phyloP scores from a whole-genome alignment of 2,113 vertebrate species.

The Phyllostomus discolor region DNA sequence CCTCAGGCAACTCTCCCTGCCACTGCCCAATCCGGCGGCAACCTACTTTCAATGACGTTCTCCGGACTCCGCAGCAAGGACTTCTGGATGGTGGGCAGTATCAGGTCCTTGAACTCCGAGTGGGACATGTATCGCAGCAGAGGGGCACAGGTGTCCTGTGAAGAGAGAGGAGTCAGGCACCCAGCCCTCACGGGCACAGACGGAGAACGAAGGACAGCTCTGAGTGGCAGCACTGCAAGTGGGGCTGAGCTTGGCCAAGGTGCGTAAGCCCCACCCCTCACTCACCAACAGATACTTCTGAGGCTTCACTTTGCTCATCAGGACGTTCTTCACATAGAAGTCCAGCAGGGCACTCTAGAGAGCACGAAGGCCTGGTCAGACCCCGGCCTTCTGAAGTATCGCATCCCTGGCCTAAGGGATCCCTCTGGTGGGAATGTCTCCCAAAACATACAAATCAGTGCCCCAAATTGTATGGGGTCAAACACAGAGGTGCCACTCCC shows the following conservation, averaged over 20 bases:
- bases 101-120: slow-evolving; percentile 91
- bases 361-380: slow-evolving; percentile 31
- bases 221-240: fast-evolving
- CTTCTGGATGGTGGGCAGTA: slow-evolving; percentile 94
- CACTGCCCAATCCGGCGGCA: neutral
- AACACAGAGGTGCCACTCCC: neutral
- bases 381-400: neutral
- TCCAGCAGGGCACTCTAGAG: slow-evolving; percentile 89
- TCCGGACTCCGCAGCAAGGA: slow-evolving; percentile 95
- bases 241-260: neutral
- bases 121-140: slow-evolving; percentile 92
- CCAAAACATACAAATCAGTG: neutral
- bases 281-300: slow-evolving; percentile 92
- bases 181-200: neutral
- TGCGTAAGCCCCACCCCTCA: neutral
- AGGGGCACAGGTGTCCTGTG: slow-evolving; percentile 88
- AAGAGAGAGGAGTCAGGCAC: slow-evolving; percentile 44
- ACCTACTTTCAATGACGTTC: slow-evolving; percentile 95
- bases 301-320: slow-evolving; percentile 96
- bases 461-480: neutral
- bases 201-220: neutral
- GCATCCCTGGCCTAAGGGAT: neutral
- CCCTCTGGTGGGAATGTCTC: neutral
- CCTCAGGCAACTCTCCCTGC: neutral
- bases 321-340: slow-evolving; percentile 93